Conservation (phyloP, 2,888 invertebrate species). For the Anoplius nigerrimus region DNA sequence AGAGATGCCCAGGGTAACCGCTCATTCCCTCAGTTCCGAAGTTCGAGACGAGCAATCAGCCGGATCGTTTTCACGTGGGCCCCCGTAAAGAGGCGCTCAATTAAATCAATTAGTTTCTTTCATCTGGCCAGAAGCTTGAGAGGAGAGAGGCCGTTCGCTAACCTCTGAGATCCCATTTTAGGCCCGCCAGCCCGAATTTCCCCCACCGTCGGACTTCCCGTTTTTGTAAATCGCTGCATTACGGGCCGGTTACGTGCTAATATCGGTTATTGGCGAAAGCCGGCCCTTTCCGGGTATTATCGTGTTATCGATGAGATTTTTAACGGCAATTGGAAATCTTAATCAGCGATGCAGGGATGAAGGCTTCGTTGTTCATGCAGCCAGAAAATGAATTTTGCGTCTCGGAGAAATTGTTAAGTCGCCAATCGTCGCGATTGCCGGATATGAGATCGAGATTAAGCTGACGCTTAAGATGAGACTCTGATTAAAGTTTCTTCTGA, state of each 20-base stretch:
- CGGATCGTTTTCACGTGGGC: constrained; percentile 13
- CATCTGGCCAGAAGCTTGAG: background rate
- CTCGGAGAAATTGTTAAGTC: too few relatives aligned
- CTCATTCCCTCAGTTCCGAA: background rate
- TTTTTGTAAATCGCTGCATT: background rate
- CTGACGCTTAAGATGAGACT: too few relatives aligned
- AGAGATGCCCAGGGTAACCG: constrained; percentile 7
- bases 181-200: constrained; percentile 34
- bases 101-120: constrained; percentile 42
- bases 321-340: too few relatives aligned
- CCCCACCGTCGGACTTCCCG: constrained; percentile 17
- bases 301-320: too few relatives aligned
- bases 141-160: constrained; percentile 31
- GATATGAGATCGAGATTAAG: too few relatives aligned
- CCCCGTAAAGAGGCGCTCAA: constrained; percentile 8
- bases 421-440: too few relatives aligned
- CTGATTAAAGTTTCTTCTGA: too few relatives aligned
- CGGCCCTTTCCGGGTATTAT: too few relatives aligned
- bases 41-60: constrained; percentile 8
- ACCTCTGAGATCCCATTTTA: constrained; percentile 2
- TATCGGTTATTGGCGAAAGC: background rate
- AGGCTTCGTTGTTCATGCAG: too few relatives aligned
- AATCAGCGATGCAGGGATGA: too few relatives aligned
- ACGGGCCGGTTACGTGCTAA: background rate
- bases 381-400: too few relatives aligned